Percentiles rank a stretch among this genome's conserved stretches.
Conservation (phyloP, 2,113 vertebrate genomes). For the Collichthys lucidus region DNA sequence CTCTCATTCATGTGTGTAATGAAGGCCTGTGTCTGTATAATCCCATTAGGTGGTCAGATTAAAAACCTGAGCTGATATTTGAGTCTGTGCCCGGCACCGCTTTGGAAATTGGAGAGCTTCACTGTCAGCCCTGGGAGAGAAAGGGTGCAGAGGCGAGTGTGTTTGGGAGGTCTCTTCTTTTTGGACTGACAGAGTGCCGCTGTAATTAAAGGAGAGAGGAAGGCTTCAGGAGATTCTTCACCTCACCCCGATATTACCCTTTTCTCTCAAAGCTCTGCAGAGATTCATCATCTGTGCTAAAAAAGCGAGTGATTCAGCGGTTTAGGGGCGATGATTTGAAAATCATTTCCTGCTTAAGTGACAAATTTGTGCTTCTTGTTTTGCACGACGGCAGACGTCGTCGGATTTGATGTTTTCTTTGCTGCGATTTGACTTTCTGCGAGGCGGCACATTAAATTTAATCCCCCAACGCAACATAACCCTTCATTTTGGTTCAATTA, state of each 20-base stretch:
- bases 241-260: conserved; percentile 15
- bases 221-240: conserved; percentile 36
- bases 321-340: conserved; percentile 49
- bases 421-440: conserved; percentile 2
- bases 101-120: conserved; percentile 73
- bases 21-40: conserved; percentile 83
- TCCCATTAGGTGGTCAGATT: conserved; percentile 84
- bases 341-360: conserved; percentile 34
- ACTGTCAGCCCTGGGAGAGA: conserved; percentile 52
- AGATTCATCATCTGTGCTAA: conserved; percentile 42
- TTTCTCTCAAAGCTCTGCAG: conserved; percentile 7
- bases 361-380: conserved; percentile 34
- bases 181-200: conserved; percentile 56
- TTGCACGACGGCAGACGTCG: not conserved
- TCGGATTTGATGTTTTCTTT: conserved; percentile 2
- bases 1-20: conserved; percentile 83
- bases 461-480: conserved; percentile 5
- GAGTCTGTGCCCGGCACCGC: conserved; percentile 72
- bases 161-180: conserved; percentile 58
- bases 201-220: conserved; percentile 66
- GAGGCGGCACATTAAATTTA: not conserved
- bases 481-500: conserved; percentile 24
- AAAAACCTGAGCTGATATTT: conserved; percentile 83
- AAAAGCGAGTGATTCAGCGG: conserved; percentile 45
- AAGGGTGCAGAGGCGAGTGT: conserved; percentile 31